Evolutionary conservation across 1,140 invertebrate genomes (phyloP).

Genomic region (Monochamus saltuarius): DNA sequence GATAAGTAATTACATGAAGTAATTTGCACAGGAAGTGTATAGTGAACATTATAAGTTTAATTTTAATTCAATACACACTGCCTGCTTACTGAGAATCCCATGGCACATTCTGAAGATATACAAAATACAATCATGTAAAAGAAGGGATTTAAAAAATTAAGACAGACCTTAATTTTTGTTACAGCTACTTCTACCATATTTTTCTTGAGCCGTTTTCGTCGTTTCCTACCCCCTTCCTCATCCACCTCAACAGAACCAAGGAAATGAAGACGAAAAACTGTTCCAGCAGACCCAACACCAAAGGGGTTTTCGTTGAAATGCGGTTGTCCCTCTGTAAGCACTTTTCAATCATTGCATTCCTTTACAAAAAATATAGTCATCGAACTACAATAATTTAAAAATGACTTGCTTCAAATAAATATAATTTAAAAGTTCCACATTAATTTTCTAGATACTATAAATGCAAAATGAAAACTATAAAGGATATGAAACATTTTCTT

Average conservation of each 20-base stretch:
- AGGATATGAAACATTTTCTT: too few species aligned
- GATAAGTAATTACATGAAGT: too few species aligned
- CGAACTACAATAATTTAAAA: too few species aligned
- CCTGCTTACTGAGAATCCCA: too few species aligned
- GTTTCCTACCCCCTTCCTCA: slow-evolving; percentile 70
- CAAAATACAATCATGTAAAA: not conserved
- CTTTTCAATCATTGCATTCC: slow-evolving; percentile 33
- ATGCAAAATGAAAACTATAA: too few species aligned
- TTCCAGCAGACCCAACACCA: slow-evolving; percentile 59
- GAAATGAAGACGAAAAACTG: slow-evolving; percentile 78
- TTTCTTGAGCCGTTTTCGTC: slow-evolving; percentile 79
- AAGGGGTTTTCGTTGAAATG: slow-evolving; percentile 40
- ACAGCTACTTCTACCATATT: slow-evolving; percentile 96
- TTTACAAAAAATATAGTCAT: too few species aligned
- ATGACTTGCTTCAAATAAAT: too few species aligned
- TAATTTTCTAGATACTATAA: too few species aligned
- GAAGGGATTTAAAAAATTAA: slow-evolving; percentile 8
- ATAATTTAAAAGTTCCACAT: too few species aligned
- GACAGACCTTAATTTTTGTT: slow-evolving; percentile 89
- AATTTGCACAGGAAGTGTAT: too few species aligned
- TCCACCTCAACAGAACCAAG: slow-evolving; percentile 83
- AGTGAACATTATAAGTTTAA: not conserved
- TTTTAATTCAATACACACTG: not conserved
- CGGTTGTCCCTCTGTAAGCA: slow-evolving; percentile 39
- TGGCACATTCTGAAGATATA: too few species aligned